Evolutionary conservation across 2,888 invertebrate genomes (phyloP).

Genomic region (Dorcus parallelipipedus): DNA sequence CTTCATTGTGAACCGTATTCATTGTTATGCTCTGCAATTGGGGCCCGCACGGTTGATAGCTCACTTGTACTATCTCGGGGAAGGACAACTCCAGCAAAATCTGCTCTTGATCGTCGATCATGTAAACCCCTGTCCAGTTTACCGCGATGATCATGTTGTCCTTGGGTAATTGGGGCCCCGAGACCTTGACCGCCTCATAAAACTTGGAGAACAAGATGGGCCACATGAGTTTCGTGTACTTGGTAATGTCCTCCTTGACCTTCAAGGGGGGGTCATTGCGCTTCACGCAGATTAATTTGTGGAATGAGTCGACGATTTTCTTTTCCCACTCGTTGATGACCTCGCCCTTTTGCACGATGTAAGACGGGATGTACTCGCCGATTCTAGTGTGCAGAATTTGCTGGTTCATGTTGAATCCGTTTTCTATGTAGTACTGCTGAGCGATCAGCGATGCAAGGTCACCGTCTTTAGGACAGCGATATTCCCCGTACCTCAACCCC

Average conservation of each 20-base stretch:
- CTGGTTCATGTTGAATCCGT: conserved; percentile 63
- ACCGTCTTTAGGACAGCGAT: conserved; percentile 77
- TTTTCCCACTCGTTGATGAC: conserved; percentile 64
- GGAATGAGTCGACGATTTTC: conserved; percentile 68
- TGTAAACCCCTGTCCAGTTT: conserved; percentile 90
- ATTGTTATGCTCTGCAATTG: conserved; percentile 68
- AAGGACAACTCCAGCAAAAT: conserved; percentile 84
- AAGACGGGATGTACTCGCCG: conserved; percentile 78
- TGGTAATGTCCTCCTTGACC: conserved; percentile 87
- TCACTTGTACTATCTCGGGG: conserved; percentile 79
- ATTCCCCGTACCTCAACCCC: conserved; percentile 90
- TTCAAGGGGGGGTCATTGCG: conserved; percentile 62
- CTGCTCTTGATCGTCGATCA: conserved; percentile 89
- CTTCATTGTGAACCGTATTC: conserved; percentile 81
- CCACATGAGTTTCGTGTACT: conserved; percentile 90
- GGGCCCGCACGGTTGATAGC: conserved; percentile 55
- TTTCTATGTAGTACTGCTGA: conserved; percentile 86
- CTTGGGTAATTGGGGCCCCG: conserved; percentile 61
- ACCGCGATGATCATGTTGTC: conserved; percentile 86
- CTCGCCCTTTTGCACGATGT: conserved; percentile 53
- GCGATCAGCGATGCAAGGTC: conserved; percentile 87
- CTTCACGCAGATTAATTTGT: conserved; percentile 68
- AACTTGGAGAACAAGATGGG: conserved; percentile 92
- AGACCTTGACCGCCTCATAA: conserved; percentile 81
- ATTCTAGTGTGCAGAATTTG: conserved; percentile 69